Percentiles rank a stretch among this genome's conserved stretches.
These are phyloP conservation scores for Scaptomyza hsui DNA, from an alignment of 1,140 invertebrate species.

Conservation along the genomic window DNA sequence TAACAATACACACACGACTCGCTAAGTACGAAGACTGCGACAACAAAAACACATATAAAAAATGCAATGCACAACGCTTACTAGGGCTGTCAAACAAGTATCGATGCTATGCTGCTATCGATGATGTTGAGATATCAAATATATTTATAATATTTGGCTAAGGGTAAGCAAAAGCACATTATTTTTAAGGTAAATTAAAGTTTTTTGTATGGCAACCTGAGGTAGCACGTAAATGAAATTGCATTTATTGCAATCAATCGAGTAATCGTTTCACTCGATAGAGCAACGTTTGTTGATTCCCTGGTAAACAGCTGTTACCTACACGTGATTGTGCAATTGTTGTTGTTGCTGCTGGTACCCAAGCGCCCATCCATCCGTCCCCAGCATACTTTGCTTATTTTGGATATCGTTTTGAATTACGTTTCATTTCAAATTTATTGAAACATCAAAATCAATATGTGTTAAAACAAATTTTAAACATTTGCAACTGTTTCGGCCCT, in stretches of 20 bases:
- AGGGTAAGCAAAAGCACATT: too few species aligned
- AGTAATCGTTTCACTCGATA: conserved; percentile 6
- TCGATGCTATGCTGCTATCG: conserved; percentile 15
- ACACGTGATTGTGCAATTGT: conserved; percentile 63
- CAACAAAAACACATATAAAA: conserved; percentile 14
- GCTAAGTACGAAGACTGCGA: conserved; percentile 24
- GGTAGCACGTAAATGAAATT: neutral
- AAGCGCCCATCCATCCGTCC: neutral
- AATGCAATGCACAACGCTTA: conserved; percentile 24
- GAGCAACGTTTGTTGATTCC: neutral
- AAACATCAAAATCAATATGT: conserved; percentile 12
- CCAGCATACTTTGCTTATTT: neutral
- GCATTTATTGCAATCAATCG: neutral
- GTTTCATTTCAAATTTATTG: conserved; percentile 2
- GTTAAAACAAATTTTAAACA: conserved; percentile 2
- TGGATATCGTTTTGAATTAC: neutral
- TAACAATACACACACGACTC: neutral
- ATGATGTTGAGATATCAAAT: neutral
- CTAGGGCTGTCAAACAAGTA: conserved; percentile 19
- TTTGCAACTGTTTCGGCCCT: conserved; percentile 9
- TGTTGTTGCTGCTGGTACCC: conserved; percentile 33
- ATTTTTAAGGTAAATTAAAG: too few species aligned
- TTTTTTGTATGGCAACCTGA: neutral
- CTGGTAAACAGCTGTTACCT: conserved; percentile 43
- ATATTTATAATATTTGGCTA: too few species aligned